phyloP scores from a whole-genome alignment of 1,140 invertebrate species.

The Leptonema lineaticorne region DNA sequence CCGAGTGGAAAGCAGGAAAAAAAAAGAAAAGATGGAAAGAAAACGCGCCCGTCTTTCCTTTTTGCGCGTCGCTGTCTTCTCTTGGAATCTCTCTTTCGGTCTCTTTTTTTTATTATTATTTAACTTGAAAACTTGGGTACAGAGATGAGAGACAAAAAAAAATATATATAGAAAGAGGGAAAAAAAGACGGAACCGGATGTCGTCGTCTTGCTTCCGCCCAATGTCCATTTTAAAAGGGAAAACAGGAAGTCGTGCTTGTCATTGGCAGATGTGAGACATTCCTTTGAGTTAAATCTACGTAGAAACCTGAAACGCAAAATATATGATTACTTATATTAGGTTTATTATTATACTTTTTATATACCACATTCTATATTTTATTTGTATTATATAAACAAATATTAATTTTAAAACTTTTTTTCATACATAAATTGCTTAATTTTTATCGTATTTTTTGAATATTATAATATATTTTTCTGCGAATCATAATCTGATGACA shows the following conservation, averaged over 20 bases:
- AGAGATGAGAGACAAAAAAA: background rate
- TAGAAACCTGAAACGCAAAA: background rate
- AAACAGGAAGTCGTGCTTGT: conserved; percentile 30
- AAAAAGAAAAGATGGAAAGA: background rate
- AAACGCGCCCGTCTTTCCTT: too few species aligned
- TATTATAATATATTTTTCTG: too few species aligned
- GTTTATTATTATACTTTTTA: too few species aligned
- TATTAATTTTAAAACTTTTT: too few species aligned
- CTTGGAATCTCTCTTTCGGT: background rate
- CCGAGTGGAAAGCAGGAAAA: background rate
- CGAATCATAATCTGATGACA: too few species aligned
- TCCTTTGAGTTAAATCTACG: conserved; percentile 15
- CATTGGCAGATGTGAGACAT: conserved; percentile 28
- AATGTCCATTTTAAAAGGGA: conserved; percentile 15
- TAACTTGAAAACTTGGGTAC: background rate
- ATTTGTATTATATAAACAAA: too few species aligned
- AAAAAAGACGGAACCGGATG: conserved; percentile 1
- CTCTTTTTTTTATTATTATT: too few species aligned
- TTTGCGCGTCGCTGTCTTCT: too few species aligned
- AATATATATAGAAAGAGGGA: too few species aligned
- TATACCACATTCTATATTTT: too few species aligned
- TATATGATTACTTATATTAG: background rate
- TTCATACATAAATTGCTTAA: too few species aligned
- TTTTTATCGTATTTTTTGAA: too few species aligned
- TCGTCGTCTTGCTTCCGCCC: conserved; percentile 21